Base-by-base conservation (phyloP, 2,888 invertebrate genomes). In the Anoplius nigerrimus region DNA sequence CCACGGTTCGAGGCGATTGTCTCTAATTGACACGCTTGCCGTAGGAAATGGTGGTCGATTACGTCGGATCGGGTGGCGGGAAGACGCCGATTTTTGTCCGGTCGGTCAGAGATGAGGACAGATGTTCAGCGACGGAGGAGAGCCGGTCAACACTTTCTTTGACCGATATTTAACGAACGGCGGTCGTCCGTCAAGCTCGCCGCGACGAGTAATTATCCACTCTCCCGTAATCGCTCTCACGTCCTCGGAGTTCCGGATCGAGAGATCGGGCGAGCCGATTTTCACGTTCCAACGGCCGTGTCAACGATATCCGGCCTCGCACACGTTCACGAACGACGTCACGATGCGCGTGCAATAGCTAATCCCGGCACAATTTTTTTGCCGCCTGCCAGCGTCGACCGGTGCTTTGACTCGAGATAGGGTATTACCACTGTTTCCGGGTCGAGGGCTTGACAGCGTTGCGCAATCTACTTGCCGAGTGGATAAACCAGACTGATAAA, bases 401-500 rank as follows among this genome's bases (percentile, higher is more conserved):
- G 34, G 34, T 2, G 34, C 11, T 34, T n/a, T 34, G 34, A 34
- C 11, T 34, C 34, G 6, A 34, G 34, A 34, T 13, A 34, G 11
- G 34, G 34, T 13, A 34, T 34, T 34, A 34, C 34, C n/a, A 13
- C 34, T 16, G 53, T 57, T 67, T 67, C 54, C 63, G 58, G 67
- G 63, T 62, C 52, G 42, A 57, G 57, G 57, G 20, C 3, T 42
- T 16, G 21, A 46, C 16, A 18, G 15, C 46, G 65, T 68, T 65
- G 59, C 59, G 55, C 45, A 63, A 68, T n/a, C 21, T 1, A 18
- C 11, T 43, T 15, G 22, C 45, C 4, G 43, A 16, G 16, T 27
- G n/a, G n/a, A 6, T 58, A 64, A 70, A 71, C 58, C 42, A 66
- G 65, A 61, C 68, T 56, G 55, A 64, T 53, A 64, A 75, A 69